These are phyloP conservation scores for Scaptomyza caliginosa DNA, from an alignment of 2,888 invertebrate species.

Conservation along the genomic window DNA sequence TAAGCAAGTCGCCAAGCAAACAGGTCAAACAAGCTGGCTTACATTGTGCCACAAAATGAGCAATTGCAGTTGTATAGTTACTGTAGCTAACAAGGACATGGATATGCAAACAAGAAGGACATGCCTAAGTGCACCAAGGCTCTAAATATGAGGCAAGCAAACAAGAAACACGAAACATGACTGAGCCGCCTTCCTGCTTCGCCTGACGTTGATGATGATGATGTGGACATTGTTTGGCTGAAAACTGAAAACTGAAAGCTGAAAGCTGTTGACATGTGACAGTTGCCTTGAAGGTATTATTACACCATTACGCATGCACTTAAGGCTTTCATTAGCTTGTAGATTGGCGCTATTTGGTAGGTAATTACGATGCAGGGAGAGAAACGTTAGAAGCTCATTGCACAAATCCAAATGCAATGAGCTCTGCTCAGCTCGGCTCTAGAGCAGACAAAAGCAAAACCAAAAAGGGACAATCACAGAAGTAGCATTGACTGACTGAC, in stretches of 20 bases:
- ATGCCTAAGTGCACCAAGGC: constrained; percentile 3
- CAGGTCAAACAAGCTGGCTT: background rate
- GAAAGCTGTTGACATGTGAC: constrained; percentile 32
- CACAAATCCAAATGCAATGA: constrained; percentile 59
- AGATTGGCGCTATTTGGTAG: constrained; percentile 74
- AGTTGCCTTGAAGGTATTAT: constrained; percentile 70
- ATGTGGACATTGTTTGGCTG: constrained; percentile 30
- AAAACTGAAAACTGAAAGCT: constrained; percentile 19
- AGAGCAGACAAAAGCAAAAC: constrained; percentile 13
- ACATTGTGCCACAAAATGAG: constrained; percentile 14
- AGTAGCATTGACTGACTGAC: constrained; percentile 10
- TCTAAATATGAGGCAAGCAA: constrained; percentile 28
- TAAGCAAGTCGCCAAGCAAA: constrained; percentile 33
- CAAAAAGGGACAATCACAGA: constrained; percentile 46
- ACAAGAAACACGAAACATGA: background rate
- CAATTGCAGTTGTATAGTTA: constrained; percentile 10
- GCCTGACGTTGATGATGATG: background rate
- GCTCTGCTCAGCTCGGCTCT: constrained; percentile 18
- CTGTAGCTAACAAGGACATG: constrained; percentile 8
- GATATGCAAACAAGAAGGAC: constrained; percentile 22
- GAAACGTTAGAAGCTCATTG: constrained; percentile 49
- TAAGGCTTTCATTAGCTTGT: constrained; percentile 75
- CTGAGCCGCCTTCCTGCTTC: background rate
- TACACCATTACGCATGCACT: constrained; percentile 78
- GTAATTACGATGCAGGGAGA: constrained; percentile 58